Percentiles rank a stretch among this genome's conserved stretches.
Evolutionary conservation across 1,140 invertebrate species (phyloP).

Genomic region (Vanessa tameamea): DNA sequence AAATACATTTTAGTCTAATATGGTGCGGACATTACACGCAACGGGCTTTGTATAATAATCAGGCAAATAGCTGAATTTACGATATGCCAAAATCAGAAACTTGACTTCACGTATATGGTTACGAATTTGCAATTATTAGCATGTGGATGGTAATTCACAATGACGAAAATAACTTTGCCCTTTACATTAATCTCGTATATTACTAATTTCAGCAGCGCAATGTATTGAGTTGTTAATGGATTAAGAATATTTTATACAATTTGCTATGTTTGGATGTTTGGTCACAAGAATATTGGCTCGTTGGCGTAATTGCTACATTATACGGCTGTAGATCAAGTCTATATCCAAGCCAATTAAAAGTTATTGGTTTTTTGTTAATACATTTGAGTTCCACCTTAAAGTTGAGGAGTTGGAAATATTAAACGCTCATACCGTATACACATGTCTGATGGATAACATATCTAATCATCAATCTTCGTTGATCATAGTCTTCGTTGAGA

Average conservation of each 20-base stretch:
- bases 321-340: no score
- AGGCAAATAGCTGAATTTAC: constrained; percentile 10
- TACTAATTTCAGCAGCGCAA: not conserved
- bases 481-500: no score
- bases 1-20: not conserved
- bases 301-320: not conserved
- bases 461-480: no score
- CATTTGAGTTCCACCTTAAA: no score
- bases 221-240: not conserved
- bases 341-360: no score
- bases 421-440: no score
- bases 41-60: not conserved
- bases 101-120: constrained; percentile 1
- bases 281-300: not conserved
- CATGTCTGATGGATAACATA: no score
- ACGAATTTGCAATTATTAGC: constrained; percentile 13
- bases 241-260: not conserved
- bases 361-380: no score
- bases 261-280: no score
- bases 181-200: not conserved
- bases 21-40: constrained; percentile 8
- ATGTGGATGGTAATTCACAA: not conserved
- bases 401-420: no score
- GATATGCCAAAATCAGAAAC: constrained; percentile 2
- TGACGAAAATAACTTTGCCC: not conserved